Percentiles rank a stretch among this genome's conserved stretches.
These are phyloP conservation scores for Sebastiscus tertius DNA, from an alignment of 2,797 vertebrate genomes.

Conservation along the genomic window DNA sequence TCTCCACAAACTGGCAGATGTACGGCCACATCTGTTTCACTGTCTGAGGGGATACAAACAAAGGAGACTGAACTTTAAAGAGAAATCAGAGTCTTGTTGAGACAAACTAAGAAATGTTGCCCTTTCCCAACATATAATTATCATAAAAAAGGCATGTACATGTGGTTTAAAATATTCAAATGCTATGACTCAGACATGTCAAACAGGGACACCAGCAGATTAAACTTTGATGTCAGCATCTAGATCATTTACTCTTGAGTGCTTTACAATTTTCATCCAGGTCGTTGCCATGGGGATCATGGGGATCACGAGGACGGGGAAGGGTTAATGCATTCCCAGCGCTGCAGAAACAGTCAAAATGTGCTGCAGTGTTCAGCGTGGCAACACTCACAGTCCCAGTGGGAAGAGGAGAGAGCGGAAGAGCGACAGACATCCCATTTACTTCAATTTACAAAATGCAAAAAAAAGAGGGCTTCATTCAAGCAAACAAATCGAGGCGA, in stretches of 20 bases:
- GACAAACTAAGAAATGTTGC: neutral
- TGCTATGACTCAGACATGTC: neutral
- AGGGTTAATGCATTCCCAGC: constrained; percentile 16
- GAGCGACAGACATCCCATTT: constrained; percentile 17
- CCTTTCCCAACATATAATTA: neutral
- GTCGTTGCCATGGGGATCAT: constrained; percentile 47
- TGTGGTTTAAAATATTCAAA: constrained; percentile 33
- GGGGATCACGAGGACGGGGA: neutral
- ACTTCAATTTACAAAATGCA: neutral
- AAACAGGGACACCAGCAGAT: neutral
- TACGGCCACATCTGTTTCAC: constrained; percentile 99
- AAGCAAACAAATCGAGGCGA: constrained; percentile 37
- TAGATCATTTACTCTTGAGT: neutral
- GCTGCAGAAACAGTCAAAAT: constrained; percentile 15
- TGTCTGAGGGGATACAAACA: constrained; percentile 79
- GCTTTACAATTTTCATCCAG: constrained; percentile 36
- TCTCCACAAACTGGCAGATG: constrained; percentile 95
- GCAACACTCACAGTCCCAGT: neutral
- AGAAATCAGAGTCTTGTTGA: neutral
- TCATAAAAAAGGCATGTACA: neutral
- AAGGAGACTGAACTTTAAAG: neutral
- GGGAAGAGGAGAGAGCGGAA: constrained; percentile 3
- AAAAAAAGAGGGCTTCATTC: neutral
- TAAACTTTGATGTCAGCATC: constrained; percentile 14
- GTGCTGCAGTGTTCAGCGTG: constrained; percentile 14